Base-by-base conservation (phyloP, 2,113 vertebrate species). In the Ceratotherium simum region DNA sequence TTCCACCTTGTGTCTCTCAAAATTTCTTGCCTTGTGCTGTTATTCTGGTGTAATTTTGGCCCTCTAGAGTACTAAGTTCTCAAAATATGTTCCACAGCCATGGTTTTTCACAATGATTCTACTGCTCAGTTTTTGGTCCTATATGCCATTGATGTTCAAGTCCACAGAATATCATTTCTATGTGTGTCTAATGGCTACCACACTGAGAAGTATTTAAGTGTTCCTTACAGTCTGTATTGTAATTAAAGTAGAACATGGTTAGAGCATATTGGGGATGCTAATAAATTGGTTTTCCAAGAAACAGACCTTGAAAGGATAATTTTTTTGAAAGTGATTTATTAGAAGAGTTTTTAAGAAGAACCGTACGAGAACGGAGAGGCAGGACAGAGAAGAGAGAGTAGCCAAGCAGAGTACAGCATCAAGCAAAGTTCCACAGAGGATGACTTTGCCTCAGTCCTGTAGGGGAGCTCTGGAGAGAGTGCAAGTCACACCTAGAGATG, bases 91-190 rank as follows among this genome's bases (percentile, higher is more conserved):
- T 64, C 58, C 29, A 21, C 6, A 39, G 7, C 23, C 36, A 21
- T n/a, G 12, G 13, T 69, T 94, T 90, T 96, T 18, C 51, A 86
- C 29, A 56, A 73, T 6, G 25, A 8, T 72, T 72, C 25, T 72
- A 13, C 3, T 29, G 8, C 20, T 58, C 8, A 3, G 29, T 54
- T 36, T 85, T 76, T 81, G 16, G 29, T 73, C 39, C 54, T 56
- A 3, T 29, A 60, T 4, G 23, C 48, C 67, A 76, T 0, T 78
- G 12, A 48, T 29, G 46, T 62, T 95, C 51, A 89, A 1, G 54
- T 87, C 72, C 48, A 58, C 8, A 72, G 48, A 78, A 36, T 86
- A 92, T 20, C 11, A 88, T 62, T 84, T 90, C 54, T 82, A 33
- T 42, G 14, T 9, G 5, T 87, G 33, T 88, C 60, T 67, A 33